Conservation (phyloP, 1,140 invertebrate species). For the Drosophila murphyi region DNA sequence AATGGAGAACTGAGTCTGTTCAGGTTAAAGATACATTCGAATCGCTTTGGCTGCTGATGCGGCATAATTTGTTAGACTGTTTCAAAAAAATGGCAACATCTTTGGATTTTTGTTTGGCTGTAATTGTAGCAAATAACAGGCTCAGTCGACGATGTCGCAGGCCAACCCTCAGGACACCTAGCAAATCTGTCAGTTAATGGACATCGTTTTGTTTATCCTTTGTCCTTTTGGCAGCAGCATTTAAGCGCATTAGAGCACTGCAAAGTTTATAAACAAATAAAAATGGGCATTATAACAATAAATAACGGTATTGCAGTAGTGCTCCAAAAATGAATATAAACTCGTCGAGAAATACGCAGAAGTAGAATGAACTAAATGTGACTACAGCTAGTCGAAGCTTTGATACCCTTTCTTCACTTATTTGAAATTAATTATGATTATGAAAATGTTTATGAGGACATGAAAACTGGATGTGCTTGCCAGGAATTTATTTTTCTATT, state of each 20-base stretch:
- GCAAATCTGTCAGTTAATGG: constrained; percentile 46
- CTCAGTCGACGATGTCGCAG: neutral
- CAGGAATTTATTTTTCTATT: too few species aligned
- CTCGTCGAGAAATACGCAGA: neutral
- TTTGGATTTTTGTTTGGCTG: constrained; percentile 44
- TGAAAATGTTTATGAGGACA: too few species aligned
- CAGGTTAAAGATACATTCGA: constrained; percentile 60
- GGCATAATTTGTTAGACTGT: constrained; percentile 70
- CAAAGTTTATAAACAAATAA: constrained; percentile 61
- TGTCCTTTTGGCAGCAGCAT: neutral
- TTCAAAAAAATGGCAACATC: constrained; percentile 33
- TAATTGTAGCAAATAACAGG: constrained; percentile 63
- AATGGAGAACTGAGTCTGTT: constrained; percentile 1
- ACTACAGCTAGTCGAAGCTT: neutral
- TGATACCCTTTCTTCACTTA: neutral
- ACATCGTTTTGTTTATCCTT: constrained; percentile 34
- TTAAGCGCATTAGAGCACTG: constrained; percentile 55
- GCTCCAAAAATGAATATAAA: constrained; percentile 32
- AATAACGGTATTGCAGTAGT: constrained; percentile 47
- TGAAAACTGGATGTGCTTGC: too few species aligned
- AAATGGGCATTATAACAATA: constrained; percentile 54
- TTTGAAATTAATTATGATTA: too few species aligned
- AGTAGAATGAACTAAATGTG: neutral
- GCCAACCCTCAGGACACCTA: constrained; percentile 16
- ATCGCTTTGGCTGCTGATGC: constrained; percentile 67